These are phyloP conservation scores for Pentalonia nigronervosa DNA, from an alignment of 1,140 invertebrate genomes.

Conservation along the genomic window DNA sequence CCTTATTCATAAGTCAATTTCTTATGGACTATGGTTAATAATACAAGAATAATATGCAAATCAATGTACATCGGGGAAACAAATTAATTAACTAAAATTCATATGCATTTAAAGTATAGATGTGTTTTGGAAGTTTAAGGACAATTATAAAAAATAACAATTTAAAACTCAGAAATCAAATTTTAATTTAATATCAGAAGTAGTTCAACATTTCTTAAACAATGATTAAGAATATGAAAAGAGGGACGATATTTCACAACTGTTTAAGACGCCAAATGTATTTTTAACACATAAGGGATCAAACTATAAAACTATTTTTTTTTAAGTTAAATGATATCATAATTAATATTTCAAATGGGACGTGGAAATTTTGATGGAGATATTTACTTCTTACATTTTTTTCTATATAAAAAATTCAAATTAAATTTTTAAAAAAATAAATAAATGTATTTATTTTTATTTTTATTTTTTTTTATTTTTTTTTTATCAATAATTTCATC, in stretches of 20 bases:
- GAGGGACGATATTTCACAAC: not conserved
- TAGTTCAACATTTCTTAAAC: not conserved
- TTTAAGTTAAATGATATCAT: not conserved
- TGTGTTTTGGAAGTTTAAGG: not conserved
- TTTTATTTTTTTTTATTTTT: too few relatives aligned
- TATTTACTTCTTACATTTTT: not conserved
- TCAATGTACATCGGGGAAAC: not conserved
- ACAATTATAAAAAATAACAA: not conserved
- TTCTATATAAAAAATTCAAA: not conserved
- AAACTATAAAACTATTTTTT: not conserved
- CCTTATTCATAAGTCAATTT: conserved; percentile 45
- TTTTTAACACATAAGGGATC: not conserved
- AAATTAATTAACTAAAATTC: not conserved
- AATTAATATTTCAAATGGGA: not conserved
- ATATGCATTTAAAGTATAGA: not conserved
- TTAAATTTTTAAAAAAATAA: not conserved
- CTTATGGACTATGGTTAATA: not conserved
- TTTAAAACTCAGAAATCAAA: not conserved
- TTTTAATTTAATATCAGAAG: not conserved
- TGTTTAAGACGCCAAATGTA: not conserved
- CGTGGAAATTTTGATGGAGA: not conserved
- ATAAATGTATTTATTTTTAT: too few relatives aligned
- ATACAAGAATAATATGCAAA: conserved; percentile 21
- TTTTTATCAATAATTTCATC: not conserved
- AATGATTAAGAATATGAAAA: not conserved